These are phyloP conservation scores for Rutpela maculata DNA, from an alignment of 2,888 invertebrate genomes.

Conservation along the genomic window DNA sequence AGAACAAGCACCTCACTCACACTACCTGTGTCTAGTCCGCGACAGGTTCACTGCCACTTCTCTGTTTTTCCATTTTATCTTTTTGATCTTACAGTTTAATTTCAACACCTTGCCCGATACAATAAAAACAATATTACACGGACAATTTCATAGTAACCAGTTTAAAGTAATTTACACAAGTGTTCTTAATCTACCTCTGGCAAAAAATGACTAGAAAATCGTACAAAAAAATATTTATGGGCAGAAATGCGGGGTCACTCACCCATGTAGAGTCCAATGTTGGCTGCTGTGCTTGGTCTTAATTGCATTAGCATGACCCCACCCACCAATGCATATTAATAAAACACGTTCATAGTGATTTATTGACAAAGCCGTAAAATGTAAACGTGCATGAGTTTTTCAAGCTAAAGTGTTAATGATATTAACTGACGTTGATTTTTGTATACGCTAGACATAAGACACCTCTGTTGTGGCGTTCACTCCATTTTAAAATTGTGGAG, in stretches of 20 bases:
- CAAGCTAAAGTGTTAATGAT: conserved; percentile 42
- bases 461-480: background rate
- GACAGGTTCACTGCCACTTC: too few species aligned
- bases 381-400: conserved; percentile 63
- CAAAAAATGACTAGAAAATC: conserved; percentile 23
- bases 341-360: conserved; percentile 72
- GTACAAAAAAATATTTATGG: conserved; percentile 13
- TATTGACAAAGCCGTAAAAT: conserved; percentile 70
- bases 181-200: background rate
- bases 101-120: too few species aligned
- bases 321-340: conserved; percentile 73
- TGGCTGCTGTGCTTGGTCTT: conserved; percentile 64
- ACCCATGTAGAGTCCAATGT: conserved; percentile 59
- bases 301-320: conserved; percentile 73
- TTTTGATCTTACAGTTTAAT: too few species aligned
- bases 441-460: background rate
- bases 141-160: background rate
- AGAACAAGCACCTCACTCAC: too few species aligned
- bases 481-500: background rate
- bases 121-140: too few species aligned
- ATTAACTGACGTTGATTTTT: conserved; percentile 30
- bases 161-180: background rate
- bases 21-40: too few species aligned
- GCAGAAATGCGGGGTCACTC: conserved; percentile 64
- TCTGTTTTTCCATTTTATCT: too few species aligned